phyloP scores from a whole-genome alignment of 2,797 vertebrate genomes.

The Sebastes oblongus region DNA sequence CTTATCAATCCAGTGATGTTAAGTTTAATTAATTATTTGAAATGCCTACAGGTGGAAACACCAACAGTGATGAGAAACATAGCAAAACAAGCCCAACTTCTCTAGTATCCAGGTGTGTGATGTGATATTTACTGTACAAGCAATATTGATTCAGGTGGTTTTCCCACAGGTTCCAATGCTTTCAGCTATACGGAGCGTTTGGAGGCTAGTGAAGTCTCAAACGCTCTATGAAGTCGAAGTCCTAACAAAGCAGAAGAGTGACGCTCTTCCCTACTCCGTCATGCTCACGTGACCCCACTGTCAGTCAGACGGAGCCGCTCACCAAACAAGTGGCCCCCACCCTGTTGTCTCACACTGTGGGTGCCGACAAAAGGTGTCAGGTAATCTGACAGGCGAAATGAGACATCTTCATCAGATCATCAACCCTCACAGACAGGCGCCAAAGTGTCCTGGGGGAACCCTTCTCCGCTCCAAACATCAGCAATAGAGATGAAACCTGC shows the following conservation, averaged over 20 bases:
- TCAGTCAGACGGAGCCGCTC: constrained; percentile 69
- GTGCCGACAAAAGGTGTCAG: constrained; percentile 68
- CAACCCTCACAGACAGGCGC: constrained; percentile 64
- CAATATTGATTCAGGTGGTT: constrained; percentile 40
- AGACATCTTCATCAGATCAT: constrained; percentile 80
- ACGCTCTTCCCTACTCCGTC: constrained; percentile 57
- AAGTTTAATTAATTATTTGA: background rate
- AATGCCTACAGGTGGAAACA: background rate
- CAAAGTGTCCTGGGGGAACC: constrained; percentile 60
- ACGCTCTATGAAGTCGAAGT: constrained; percentile 19
- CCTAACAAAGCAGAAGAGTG: constrained; percentile 59
- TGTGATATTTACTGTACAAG: constrained; percentile 1
- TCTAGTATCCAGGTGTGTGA: background rate
- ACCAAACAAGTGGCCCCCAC: constrained; percentile 49
- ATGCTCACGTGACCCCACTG: constrained; percentile 63
- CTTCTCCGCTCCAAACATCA: constrained; percentile 35
- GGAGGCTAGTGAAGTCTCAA: constrained; percentile 12
- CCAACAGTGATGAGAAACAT: background rate
- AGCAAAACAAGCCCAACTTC: background rate
- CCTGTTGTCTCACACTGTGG: constrained; percentile 52
- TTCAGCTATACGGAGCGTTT: constrained; percentile 6
- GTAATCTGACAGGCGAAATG: constrained; percentile 75
- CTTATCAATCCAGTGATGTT: background rate
- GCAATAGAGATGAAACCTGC: constrained; percentile 26
- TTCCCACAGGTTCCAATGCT: constrained; percentile 10